A percentile compares a stretch with the other conserved stretches of the same genome.
Conservation (phyloP, 2,888 invertebrate species). For the Lasioglossum calceatum region DNA sequence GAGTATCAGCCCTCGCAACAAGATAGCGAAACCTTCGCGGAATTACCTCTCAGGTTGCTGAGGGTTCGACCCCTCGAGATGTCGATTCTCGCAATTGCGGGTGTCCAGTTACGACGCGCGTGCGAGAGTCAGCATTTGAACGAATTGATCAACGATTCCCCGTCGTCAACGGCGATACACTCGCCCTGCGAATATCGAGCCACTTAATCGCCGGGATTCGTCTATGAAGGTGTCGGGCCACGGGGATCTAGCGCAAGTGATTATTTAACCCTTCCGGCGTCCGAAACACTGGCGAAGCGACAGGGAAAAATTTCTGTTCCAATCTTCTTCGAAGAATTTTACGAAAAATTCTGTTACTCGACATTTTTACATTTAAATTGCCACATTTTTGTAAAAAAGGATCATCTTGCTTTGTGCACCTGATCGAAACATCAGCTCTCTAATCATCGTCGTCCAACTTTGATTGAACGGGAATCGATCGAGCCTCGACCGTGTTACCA, state of each 20-base stretch:
- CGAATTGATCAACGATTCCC: constrained; percentile 42
- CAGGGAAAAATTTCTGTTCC: background rate
- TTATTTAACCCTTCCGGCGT: background rate
- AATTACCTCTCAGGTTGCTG: constrained; percentile 71
- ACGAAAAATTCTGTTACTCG: background rate
- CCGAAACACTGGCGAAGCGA: accelerated
- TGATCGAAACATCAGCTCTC: too few species aligned
- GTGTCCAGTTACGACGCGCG: constrained; percentile 69
- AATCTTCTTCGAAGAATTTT: background rate
- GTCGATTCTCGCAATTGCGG: constrained; percentile 64
- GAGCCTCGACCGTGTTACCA: background rate
- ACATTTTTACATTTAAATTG: too few species aligned
- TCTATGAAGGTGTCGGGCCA: background rate
- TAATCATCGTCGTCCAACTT: background rate
- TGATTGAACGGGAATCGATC: background rate
- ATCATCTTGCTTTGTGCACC: background rate
- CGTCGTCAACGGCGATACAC: constrained; percentile 9
- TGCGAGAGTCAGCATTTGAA: constrained; percentile 32
- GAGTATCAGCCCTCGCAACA: constrained; percentile 57
- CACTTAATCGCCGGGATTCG: background rate
- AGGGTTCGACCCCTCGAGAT: constrained; percentile 69
- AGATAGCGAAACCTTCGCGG: constrained; percentile 74
- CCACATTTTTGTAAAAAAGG: too few species aligned
- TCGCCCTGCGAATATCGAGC: background rate
- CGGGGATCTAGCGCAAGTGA: background rate